Conservation (phyloP, 1,140 invertebrate species). For the Hirudo medicinalis region DNA sequence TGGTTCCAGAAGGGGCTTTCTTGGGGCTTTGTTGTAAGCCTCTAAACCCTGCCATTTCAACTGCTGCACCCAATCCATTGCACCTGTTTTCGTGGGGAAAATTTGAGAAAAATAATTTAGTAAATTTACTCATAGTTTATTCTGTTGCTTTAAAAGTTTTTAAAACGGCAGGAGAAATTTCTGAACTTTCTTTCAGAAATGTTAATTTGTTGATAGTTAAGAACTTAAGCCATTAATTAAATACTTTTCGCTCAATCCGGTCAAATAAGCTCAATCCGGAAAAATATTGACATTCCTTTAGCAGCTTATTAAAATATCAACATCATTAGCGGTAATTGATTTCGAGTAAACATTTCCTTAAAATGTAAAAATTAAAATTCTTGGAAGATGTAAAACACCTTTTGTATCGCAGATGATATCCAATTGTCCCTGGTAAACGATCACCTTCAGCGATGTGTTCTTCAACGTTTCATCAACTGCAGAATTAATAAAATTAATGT, state of each 20-base stretch:
- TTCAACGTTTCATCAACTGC: conserved; percentile 18
- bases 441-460: conserved; percentile 15
- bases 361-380: not conserved
- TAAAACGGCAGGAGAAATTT: too few relatives aligned
- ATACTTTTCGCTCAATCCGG: not conserved
- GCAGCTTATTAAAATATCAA: not conserved
- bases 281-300: too few relatives aligned
- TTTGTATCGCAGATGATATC: conserved; percentile 22
- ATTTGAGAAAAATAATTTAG: too few relatives aligned
- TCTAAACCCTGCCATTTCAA: conserved; percentile 17
- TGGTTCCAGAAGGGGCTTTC: conserved; percentile 11
- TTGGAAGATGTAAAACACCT: conserved; percentile 15
- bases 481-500: not conserved
- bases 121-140: too few relatives aligned
- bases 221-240: too few relatives aligned
- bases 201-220: too few relatives aligned
- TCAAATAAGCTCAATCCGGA: too few relatives aligned
- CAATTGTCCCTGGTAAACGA: conserved; percentile 22
- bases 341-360: not conserved
- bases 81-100: conserved; percentile 1
- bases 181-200: too few relatives aligned
- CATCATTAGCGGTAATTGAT: not conserved
- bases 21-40: conserved; percentile 15
- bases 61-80: conserved; percentile 21
- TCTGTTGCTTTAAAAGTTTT: too few relatives aligned